These are phyloP conservation scores for Pachydiplax longipennis DNA, from an alignment of 2,888 invertebrate species.

Conservation along the genomic window DNA sequence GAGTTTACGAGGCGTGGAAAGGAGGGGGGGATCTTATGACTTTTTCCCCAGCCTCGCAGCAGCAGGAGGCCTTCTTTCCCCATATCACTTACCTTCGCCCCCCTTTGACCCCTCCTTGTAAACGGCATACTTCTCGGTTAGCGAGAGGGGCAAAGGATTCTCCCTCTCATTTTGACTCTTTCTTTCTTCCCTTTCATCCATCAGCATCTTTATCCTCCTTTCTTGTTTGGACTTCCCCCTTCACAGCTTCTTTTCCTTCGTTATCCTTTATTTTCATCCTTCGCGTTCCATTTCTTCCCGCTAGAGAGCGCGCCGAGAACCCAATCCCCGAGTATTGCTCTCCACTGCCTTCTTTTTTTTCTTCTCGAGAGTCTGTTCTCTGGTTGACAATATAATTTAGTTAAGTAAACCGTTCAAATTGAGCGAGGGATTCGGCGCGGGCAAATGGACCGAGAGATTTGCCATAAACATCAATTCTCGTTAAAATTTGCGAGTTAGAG, in stretches of 20 bases:
- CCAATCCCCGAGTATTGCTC: no score
- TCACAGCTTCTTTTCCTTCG: not conserved
- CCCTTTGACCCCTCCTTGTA: not conserved
- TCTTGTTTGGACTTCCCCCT: not conserved
- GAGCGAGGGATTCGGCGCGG: no score
- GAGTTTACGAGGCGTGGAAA: not conserved
- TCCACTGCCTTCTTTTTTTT: no score
- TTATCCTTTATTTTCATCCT: not conserved
- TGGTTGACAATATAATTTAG: no score
- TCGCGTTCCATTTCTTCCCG: not conserved
- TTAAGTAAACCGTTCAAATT: no score
- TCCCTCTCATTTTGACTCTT: not conserved
- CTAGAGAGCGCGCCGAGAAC: not conserved
- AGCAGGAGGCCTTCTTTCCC: not conserved
- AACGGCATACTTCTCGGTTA: not conserved
- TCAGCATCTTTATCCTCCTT: not conserved
- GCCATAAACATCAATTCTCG: no score
- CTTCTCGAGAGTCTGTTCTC: no score
- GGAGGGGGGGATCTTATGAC: not conserved
- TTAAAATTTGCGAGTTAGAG: no score
- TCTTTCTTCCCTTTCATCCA: not conserved
- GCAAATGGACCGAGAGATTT: no score
- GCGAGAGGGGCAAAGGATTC: not conserved
- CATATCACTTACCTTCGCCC: not conserved
- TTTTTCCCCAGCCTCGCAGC: not conserved